A percentile compares a stretch with the other conserved stretches of the same genome.
Conservation (phyloP, 53 echinoderm and acorn worm genomes). For the Apostichopus leukothele region DNA sequence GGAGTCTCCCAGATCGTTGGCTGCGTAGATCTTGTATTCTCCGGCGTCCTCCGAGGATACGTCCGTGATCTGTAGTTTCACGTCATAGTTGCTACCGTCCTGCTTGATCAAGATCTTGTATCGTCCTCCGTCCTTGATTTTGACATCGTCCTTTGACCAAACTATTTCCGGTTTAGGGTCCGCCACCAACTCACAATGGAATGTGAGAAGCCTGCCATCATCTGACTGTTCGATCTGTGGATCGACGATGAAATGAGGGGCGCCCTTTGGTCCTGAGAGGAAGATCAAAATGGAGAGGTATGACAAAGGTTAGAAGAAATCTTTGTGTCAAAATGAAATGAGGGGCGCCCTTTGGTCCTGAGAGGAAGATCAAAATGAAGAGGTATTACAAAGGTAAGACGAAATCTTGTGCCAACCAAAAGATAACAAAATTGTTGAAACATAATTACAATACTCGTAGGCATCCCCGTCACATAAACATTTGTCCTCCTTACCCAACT, state of each 20-base stretch:
- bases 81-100: slow-evolving; percentile 61
- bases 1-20: slow-evolving; percentile 90
- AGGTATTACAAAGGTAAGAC: too few relatives aligned
- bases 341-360: too few relatives aligned
- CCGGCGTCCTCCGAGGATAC: slow-evolving; percentile 82
- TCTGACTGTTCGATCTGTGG: slow-evolving; percentile 88
- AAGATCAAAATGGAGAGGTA: too few relatives aligned
- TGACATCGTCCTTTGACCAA: slow-evolving; percentile 79
- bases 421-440: too few relatives aligned
- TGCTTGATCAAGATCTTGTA: slow-evolving; percentile 71
- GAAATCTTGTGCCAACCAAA: too few relatives aligned
- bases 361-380: too few relatives aligned
- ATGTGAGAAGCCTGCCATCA: slow-evolving; percentile 77
- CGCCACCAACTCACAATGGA: slow-evolving; percentile 91
- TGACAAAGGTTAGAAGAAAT: too few relatives aligned
- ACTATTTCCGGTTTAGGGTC: slow-evolving; percentile 83
- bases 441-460: too few relatives aligned
- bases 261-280: slow-evolving; percentile 61
- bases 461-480: too few relatives aligned
- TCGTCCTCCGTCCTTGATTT: slow-evolving; percentile 67
- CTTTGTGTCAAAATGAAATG: too few relatives aligned
- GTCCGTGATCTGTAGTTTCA: slow-evolving; percentile 69
- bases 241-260: slow-evolving; percentile 87
- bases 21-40: slow-evolving; percentile 85
- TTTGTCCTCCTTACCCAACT: too few relatives aligned